phyloP scores from a whole-genome alignment of 2,113 vertebrate genomes.

The Gymnarchus niloticus region DNA sequence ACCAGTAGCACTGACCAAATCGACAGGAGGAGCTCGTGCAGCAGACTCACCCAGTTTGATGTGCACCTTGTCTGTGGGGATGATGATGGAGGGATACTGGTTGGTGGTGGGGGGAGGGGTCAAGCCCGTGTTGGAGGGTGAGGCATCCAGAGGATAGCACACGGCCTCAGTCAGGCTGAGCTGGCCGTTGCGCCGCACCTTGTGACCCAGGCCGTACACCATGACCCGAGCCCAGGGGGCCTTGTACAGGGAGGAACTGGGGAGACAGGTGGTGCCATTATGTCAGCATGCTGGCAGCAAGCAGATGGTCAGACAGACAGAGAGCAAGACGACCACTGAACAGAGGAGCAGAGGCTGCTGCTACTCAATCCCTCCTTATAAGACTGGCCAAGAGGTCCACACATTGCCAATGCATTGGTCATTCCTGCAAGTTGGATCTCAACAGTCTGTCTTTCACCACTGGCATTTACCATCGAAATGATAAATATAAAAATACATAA shows the following conservation, averaged over 20 bases:
- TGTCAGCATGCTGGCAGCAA: neutral
- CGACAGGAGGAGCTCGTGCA: neutral
- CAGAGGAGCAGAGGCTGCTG: neutral
- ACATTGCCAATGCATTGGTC: no score
- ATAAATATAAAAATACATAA: no score
- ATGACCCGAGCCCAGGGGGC: conserved; percentile 92
- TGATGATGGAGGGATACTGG: conserved; percentile 89
- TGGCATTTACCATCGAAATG: no score
- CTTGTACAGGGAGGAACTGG: conserved; percentile 91
- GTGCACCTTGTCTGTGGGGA: conserved; percentile 89
- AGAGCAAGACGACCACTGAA: no score
- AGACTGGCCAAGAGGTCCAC: no score
- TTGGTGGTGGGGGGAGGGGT: conserved; percentile 91
- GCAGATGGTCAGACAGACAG: neutral
- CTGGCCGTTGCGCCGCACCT: conserved; percentile 88
- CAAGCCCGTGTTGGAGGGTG: conserved; percentile 92
- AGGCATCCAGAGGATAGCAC: conserved; percentile 90
- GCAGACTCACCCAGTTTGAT: conserved; percentile 79
- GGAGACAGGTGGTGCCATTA: conserved; percentile 5
- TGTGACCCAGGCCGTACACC: conserved; percentile 88
- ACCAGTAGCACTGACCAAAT: neutral
- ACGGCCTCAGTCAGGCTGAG: conserved; percentile 88
- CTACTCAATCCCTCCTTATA: no score
- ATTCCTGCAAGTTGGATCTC: no score
- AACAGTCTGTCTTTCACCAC: no score